Percentiles rank a stretch among this genome's conserved stretches.
Conservation (phyloP, 2,888 invertebrate genomes). For the Noctua fimbriata region DNA sequence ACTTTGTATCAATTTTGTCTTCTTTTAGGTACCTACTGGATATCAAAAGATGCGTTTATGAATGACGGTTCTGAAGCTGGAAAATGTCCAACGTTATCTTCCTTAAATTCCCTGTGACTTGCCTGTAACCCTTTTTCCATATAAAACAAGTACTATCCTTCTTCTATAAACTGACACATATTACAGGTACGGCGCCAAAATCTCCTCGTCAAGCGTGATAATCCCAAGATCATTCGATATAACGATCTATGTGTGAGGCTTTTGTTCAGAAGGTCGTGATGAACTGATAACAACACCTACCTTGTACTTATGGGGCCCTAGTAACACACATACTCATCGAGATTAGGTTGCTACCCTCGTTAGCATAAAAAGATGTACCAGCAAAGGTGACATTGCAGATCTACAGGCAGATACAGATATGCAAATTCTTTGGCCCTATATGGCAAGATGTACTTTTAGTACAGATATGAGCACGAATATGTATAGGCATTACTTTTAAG, state of each 20-base stretch:
- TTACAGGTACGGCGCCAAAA: not conserved
- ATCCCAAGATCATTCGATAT: constrained; percentile 10
- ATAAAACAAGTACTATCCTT: not conserved
- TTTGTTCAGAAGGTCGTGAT: constrained; percentile 25
- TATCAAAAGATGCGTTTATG: not conserved
- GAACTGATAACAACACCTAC: constrained; percentile 21
- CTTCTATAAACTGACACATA: not conserved
- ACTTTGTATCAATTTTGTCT: not conserved
- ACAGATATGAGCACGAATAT: not conserved
- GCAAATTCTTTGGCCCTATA: constrained; percentile 6
- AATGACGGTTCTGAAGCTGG: not conserved
- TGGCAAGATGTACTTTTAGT: not conserved
- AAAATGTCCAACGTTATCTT: not conserved
- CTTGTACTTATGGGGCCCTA: constrained; percentile 23
- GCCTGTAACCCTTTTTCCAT: not conserved
- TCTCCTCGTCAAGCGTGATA: not conserved
- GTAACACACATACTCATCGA: constrained; percentile 38
- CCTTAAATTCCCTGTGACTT: not conserved
- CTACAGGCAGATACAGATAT: too few species aligned
- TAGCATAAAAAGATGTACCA: constrained; percentile 34
- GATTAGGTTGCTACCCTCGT: constrained; percentile 32
- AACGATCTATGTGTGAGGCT: constrained; percentile 28
- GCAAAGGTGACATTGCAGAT: constrained; percentile 18
- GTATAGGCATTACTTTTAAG: not conserved
- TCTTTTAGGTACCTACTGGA: not conserved